Evolutionary conservation across 1,140 invertebrate species (phyloP).

Genomic region (Temnothorax curvispinosus): DNA sequence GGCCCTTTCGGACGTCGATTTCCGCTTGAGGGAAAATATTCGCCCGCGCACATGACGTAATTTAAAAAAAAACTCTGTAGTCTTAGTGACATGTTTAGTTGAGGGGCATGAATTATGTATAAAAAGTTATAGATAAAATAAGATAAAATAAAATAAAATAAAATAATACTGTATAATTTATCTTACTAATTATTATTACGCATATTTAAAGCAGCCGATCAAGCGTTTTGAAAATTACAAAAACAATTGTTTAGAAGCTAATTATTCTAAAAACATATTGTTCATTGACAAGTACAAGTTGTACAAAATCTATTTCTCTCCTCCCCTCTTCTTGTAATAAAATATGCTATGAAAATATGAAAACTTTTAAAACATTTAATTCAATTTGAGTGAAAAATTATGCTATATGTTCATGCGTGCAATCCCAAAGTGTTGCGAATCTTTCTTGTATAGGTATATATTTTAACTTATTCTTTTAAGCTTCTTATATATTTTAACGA

Average conservation of each 20-base stretch:
- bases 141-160: neutral
- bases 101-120: neutral
- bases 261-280: neutral
- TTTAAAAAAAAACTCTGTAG: neutral
- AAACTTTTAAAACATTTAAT: slow-evolving; percentile 10
- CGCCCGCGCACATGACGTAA: neutral
- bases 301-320: neutral
- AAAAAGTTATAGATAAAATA: neutral
- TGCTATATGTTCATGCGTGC: neutral
- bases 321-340: neutral
- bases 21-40: neutral
- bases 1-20: neutral
- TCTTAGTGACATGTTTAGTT: neutral
- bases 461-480: no score
- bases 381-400: neutral
- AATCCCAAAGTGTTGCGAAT: neutral
- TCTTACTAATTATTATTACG: neutral
- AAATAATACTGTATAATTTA: neutral
- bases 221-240: neutral
- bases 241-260: neutral
- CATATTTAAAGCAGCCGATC: neutral
- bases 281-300: neutral
- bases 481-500: no score
- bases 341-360: neutral
- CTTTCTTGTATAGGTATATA: no score